phyloP scores from a whole-genome alignment of 2,888 invertebrate species.

The Coenonympha glycerion region DNA sequence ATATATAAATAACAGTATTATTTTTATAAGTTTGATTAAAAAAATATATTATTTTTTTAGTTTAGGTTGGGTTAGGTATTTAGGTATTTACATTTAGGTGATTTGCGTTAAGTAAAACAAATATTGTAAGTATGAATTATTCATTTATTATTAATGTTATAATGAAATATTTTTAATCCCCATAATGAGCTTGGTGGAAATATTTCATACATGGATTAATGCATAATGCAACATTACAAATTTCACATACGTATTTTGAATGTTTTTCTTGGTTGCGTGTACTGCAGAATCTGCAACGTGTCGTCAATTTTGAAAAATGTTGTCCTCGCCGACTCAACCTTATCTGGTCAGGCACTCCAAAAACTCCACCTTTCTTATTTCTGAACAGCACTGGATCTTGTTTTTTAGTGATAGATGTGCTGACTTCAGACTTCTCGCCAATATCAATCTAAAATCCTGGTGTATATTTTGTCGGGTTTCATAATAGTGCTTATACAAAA shows the following conservation, averaged over 20 bases:
- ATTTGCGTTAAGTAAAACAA: constrained; percentile 5
- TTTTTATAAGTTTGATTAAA: too few species aligned
- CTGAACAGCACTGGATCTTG: constrained; percentile 19
- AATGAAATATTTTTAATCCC: too few species aligned
- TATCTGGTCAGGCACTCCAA: constrained; percentile 26
- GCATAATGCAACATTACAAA: constrained; percentile 16
- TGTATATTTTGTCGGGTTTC: constrained; percentile 19
- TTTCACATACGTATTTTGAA: constrained; percentile 15
- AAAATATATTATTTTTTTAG: too few species aligned
- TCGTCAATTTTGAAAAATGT: constrained; percentile 7
- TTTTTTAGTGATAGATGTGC: constrained; percentile 5
- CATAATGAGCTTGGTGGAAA: constrained; percentile 3
- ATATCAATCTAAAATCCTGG: constrained; percentile 28
- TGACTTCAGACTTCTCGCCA: constrained; percentile 20
- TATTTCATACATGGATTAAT: constrained; percentile 3
- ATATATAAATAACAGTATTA: too few species aligned
- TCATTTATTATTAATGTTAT: neutral
- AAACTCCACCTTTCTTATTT: constrained; percentile 25
- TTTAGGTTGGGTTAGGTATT: too few species aligned
- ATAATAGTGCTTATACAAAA: constrained; percentile 27
- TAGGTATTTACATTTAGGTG: too few species aligned
- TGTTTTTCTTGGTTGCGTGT: constrained; percentile 13
- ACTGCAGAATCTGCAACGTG: constrained; percentile 15
- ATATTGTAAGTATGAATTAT: constrained; percentile 2
- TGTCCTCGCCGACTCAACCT: constrained; percentile 7